phyloP scores from a whole-genome alignment of 1,140 invertebrate species.

The Drosophila ironensis region DNA sequence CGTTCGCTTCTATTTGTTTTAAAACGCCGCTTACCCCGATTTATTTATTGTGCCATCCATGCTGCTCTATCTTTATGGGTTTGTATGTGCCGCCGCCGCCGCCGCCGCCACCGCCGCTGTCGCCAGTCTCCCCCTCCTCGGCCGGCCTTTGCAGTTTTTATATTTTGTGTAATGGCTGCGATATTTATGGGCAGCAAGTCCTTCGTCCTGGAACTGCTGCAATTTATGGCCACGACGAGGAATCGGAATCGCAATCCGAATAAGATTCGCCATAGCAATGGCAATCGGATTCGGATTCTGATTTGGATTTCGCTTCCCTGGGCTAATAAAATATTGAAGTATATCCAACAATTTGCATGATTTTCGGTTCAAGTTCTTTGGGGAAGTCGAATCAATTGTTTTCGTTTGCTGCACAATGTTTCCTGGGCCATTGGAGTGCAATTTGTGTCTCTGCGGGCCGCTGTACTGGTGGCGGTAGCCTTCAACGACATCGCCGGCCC shows the following conservation, averaged over 20 bases:
- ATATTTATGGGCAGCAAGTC: not conserved
- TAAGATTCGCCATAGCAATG: too few species aligned
- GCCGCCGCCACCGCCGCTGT: too few species aligned
- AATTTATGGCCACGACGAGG: conserved; percentile 56
- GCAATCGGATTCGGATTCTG: conserved; percentile 20
- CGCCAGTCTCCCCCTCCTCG: not conserved
- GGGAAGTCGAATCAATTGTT: conserved; percentile 28
- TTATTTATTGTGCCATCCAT: conserved; percentile 75
- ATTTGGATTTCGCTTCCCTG: conserved; percentile 29
- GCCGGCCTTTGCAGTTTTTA: conserved; percentile 5
- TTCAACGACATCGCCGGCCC: conserved; percentile 25
- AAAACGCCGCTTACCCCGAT: conserved; percentile 63
- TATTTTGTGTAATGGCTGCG: conserved; percentile 31
- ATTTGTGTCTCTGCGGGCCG: conserved; percentile 21
- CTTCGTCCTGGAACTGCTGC: conserved; percentile 56
- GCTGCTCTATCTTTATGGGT: conserved; percentile 24
- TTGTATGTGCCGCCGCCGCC: conserved; percentile 12
- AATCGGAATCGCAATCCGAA: conserved; percentile 9
- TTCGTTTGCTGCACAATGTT: conserved; percentile 10
- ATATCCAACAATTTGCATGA: conserved; percentile 66
- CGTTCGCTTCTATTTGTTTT: conserved; percentile 62
- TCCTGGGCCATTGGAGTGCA: conserved; percentile 18
- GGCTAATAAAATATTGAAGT: conserved; percentile 77
- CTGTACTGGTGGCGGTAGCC: conserved; percentile 3
- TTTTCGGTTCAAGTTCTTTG: conserved; percentile 42